Evolutionary conservation across 2,113 vertebrate species (phyloP).

Genomic region (Circaetus cinerascens): DNA sequence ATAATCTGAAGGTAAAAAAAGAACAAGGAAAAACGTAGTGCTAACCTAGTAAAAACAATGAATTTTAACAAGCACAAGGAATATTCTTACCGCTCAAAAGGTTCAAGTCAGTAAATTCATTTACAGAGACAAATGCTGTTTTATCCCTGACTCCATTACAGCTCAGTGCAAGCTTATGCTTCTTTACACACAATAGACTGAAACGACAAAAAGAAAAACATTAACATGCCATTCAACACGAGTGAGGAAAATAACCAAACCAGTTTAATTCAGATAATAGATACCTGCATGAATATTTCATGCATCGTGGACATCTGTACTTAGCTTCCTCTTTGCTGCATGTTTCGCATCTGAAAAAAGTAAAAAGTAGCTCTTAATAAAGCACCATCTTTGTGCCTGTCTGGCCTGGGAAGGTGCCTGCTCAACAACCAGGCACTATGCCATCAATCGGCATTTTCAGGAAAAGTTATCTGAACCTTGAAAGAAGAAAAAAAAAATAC

Average conservation of each 20-base stretch:
- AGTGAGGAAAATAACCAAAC: background rate
- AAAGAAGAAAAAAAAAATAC: background rate
- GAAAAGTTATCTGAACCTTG: background rate
- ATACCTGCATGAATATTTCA: conserved; percentile 90
- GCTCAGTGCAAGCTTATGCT: conserved; percentile 81
- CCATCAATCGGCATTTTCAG: background rate
- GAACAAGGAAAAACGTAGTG: background rate
- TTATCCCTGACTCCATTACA: conserved; percentile 91
- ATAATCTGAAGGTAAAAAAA: conserved; percentile 81
- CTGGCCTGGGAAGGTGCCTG: background rate
- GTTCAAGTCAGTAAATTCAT: conserved; percentile 86
- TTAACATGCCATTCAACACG: background rate
- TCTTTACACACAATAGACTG: conserved; percentile 90
- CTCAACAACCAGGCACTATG: background rate
- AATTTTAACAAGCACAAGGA: background rate
- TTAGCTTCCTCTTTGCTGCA: conserved; percentile 86
- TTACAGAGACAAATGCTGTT: conserved; percentile 83
- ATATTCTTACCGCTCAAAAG: conserved; percentile 86
- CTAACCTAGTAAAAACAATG: background rate
- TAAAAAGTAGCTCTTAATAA: background rate
- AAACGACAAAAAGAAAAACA: background rate
- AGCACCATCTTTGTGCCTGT: background rate
- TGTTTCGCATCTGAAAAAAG: conserved; percentile 81
- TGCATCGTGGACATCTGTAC: conserved; percentile 90
- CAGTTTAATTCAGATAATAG: background rate